Conservation (phyloP, 2,797 vertebrate genomes). For the Thalassophryne amazonica region DNA sequence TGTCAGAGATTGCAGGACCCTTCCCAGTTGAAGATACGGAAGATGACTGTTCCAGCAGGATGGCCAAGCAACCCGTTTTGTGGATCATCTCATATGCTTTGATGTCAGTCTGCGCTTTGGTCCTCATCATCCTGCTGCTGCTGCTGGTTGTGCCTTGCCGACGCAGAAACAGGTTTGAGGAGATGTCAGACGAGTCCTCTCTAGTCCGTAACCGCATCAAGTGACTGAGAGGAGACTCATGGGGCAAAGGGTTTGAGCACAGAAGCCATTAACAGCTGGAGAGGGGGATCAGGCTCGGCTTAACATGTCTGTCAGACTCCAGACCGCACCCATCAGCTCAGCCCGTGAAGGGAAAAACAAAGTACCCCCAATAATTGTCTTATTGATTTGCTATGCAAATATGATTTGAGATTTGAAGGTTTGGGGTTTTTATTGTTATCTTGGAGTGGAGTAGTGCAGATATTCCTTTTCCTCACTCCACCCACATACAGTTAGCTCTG, state of each 20-base stretch:
- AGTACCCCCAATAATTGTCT: too few relatives aligned
- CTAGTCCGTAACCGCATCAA: constrained; percentile 95
- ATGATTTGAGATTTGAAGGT: too few relatives aligned
- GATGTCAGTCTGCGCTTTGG: constrained; percentile 86
- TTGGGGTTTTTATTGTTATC: too few relatives aligned
- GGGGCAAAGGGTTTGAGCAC: constrained; percentile 9
- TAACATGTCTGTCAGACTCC: constrained; percentile 10
- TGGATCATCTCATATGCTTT: constrained; percentile 92
- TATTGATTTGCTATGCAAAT: too few relatives aligned
- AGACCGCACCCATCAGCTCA: constrained; percentile 15
- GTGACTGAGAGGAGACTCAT: constrained; percentile 72
- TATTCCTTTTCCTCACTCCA: too few relatives aligned
- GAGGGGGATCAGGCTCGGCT: constrained; percentile 8
- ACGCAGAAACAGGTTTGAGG: constrained; percentile 63
- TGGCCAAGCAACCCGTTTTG: constrained; percentile 79
- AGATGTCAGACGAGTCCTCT: constrained; percentile 93
- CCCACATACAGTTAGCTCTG: too few relatives aligned
- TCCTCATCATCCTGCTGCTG: constrained; percentile 83
- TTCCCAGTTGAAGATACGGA: constrained; percentile 85
- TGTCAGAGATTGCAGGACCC: constrained; percentile 90
- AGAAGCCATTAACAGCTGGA: constrained; percentile 7
- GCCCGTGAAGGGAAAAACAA: constrained; percentile 21
- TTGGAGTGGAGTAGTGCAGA: too few relatives aligned
- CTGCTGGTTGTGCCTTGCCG: constrained; percentile 83
- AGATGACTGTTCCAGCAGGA: constrained; percentile 78